phyloP scores from a whole-genome alignment of 2,888 invertebrate species.

The Watsonalla cultraria region DNA sequence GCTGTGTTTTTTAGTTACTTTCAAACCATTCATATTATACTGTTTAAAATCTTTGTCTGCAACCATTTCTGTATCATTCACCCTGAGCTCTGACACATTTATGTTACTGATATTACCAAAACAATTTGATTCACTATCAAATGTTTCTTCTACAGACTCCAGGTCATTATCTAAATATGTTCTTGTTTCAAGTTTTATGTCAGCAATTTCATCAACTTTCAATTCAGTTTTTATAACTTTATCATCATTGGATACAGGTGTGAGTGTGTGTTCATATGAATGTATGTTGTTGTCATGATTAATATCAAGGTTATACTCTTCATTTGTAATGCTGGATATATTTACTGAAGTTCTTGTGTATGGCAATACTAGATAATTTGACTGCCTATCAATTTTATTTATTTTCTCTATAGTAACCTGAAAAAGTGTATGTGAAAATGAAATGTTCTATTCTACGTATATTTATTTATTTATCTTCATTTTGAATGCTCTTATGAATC shows the following conservation, averaged over 20 bases:
- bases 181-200: not conserved
- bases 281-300: not conserved
- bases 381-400: not conserved
- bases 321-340: not conserved
- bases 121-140: not conserved
- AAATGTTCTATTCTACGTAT: too few relatives aligned
- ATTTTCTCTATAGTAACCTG: not conserved
- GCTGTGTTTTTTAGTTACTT: too few relatives aligned
- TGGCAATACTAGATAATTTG: not conserved
- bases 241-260: not conserved
- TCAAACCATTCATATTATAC: too few relatives aligned
- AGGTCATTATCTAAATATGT: not conserved
- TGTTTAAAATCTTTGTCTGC: not conserved
- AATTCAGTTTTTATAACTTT: not conserved
- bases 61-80: not conserved
- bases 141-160: not conserved
- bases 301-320: not conserved
- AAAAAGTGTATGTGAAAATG: not conserved
- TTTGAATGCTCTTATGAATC: too few relatives aligned
- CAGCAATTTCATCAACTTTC: not conserved
- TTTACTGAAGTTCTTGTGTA: not conserved
- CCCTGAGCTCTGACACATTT: not conserved
- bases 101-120: not conserved
- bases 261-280: too few relatives aligned
- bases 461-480: too few relatives aligned